Percentiles rank a stretch among this genome's conserved stretches.
Conservation (phyloP, 2,113 vertebrate genomes). For the Labeo catla region DNA sequence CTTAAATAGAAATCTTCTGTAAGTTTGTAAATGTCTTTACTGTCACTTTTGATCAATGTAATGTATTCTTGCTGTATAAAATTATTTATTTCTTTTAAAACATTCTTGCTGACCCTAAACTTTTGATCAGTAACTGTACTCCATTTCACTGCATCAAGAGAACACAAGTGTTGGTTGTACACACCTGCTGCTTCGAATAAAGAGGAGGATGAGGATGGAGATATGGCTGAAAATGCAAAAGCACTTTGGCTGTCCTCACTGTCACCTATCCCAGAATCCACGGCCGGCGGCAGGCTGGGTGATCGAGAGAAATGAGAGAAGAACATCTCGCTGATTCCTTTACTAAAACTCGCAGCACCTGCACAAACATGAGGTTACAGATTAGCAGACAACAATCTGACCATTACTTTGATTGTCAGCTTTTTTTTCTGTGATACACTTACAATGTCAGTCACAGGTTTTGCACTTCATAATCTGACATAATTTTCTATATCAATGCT, state of each 20-base stretch:
- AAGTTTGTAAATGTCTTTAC: background rate
- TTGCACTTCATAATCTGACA: background rate
- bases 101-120: too few relatives aligned
- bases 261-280: slow-evolving; percentile 77
- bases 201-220: slow-evolving; percentile 68
- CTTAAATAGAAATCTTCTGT: background rate
- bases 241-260: slow-evolving; percentile 82
- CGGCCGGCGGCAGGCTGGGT: slow-evolving; percentile 74
- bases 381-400: background rate
- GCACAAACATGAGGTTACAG: slow-evolving; percentile 4
- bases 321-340: slow-evolving; percentile 95
- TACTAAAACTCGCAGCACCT: slow-evolving; percentile 97
- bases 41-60: background rate
- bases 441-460: background rate
- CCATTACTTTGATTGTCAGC: background rate
- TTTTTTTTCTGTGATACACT: background rate
- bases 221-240: slow-evolving; percentile 74
- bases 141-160: background rate
- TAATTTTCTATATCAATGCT: background rate
- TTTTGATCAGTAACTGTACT: background rate
- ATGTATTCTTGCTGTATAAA: background rate
- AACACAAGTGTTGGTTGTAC: background rate
- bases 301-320: slow-evolving; percentile 94
- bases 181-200: slow-evolving; percentile 51
- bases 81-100: too few relatives aligned